phyloP scores from a whole-genome alignment of 1,140 invertebrate genomes.

The Oncopodura yosiiana region DNA sequence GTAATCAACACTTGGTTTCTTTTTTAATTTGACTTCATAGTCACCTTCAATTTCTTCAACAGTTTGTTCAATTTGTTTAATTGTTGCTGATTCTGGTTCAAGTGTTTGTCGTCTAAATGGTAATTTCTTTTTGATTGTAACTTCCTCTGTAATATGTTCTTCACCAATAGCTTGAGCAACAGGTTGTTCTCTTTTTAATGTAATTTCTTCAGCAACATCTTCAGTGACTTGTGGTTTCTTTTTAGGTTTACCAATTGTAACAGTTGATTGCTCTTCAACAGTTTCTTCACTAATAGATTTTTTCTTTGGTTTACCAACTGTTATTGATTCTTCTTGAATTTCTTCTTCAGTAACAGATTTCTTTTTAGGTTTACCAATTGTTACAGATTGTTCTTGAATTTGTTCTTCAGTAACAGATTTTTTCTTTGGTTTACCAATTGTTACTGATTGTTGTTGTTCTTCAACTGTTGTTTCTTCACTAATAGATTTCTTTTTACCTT shows the following conservation, averaged over 20 bases:
- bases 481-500: no score
- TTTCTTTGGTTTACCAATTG: conserved; percentile 1
- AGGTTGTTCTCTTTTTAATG: conserved; percentile 8
- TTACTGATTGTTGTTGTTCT: no score
- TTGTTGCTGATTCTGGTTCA: conserved; percentile 30
- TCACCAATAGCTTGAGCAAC: conserved; percentile 12
- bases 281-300: no score
- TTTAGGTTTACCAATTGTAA: no score
- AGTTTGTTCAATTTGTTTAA: conserved; percentile 34
- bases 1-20: conserved; percentile 18
- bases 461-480: no score
- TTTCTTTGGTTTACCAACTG: no score
- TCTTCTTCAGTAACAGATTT: no score
- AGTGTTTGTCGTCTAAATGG: conserved; percentile 23
- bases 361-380: conserved; percentile 3
- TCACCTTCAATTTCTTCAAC: conserved; percentile 36
- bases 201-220: conserved; percentile 44
- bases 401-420: neutral
- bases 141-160: conserved; percentile 22
- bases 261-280: no score
- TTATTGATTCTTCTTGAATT: no score
- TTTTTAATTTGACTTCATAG: conserved; percentile 30
- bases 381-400: conserved; percentile 10
- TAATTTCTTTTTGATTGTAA: conserved; percentile 21
- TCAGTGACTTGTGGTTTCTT: conserved; percentile 29